These are phyloP conservation scores for Fragum whitleyi DNA, from an alignment of 2,888 invertebrate species.

Conservation along the genomic window DNA sequence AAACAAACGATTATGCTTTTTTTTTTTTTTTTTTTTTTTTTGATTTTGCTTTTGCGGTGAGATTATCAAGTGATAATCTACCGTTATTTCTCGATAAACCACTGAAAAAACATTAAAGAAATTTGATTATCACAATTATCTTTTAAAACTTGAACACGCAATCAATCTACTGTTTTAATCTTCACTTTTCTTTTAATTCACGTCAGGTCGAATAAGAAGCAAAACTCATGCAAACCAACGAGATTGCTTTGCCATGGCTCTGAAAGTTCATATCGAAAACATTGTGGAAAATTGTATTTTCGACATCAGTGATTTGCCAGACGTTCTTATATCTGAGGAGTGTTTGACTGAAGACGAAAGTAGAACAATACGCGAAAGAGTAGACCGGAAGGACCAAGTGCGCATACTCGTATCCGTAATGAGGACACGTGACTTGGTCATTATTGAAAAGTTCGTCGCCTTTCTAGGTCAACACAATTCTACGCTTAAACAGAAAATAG, in stretches of 20 bases:
- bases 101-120: too few species aligned
- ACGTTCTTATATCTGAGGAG: not conserved
- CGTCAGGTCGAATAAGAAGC: not conserved
- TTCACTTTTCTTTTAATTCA: too few species aligned
- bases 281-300: not conserved
- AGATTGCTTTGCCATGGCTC: conserved; percentile 15
- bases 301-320: not conserved
- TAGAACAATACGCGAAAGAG: conserved; percentile 17
- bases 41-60: too few species aligned
- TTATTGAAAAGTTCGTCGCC: not conserved
- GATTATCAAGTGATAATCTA: too few species aligned
- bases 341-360: conserved; percentile 22
- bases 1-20: too few species aligned
- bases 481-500: not conserved
- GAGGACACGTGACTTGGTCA: not conserved
- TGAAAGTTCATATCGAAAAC: conserved; percentile 2
- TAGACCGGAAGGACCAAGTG: conserved; percentile 14
- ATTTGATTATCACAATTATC: too few species aligned
- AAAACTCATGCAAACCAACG: not conserved
- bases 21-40: too few species aligned
- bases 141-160: too few species aligned
- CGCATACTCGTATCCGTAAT: not conserved
- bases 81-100: too few species aligned
- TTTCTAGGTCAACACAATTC: not conserved
- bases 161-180: too few species aligned